Evolutionary conservation across 1,140 invertebrate genomes (phyloP).

Genomic region (Penaeus indicus): DNA sequence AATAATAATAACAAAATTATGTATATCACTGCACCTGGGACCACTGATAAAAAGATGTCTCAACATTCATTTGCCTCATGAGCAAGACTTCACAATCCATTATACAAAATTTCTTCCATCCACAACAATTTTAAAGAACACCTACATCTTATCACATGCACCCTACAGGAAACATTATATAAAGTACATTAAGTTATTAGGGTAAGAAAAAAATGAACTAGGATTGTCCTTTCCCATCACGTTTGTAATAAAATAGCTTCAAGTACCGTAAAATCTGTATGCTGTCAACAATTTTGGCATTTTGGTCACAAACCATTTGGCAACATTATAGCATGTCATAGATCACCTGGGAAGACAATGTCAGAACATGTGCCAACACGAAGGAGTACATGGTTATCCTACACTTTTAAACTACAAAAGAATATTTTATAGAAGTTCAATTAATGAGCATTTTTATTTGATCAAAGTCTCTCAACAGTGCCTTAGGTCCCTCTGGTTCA

Average conservation of each 20-base stretch:
- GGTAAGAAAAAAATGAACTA: conserved; percentile 45
- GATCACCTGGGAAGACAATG: conserved; percentile 43
- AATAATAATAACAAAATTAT: too few species aligned
- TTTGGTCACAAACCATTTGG: conserved; percentile 46
- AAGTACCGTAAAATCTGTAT: conserved; percentile 18
- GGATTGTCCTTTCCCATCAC: conserved; percentile 54
- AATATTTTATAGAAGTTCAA: conserved; percentile 8
- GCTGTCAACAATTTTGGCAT: conserved; percentile 40
- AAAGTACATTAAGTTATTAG: conserved; percentile 58
- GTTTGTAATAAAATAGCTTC: conserved; percentile 36
- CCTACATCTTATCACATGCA: conserved; percentile 57
- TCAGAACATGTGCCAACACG: conserved; percentile 36
- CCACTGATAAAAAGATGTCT: neutral
- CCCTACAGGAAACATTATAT: conserved; percentile 49
- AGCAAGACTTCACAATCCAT: conserved; percentile 3
- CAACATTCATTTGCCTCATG: conserved; percentile 9
- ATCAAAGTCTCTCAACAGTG: conserved; percentile 9
- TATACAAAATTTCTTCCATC: conserved; percentile 36
- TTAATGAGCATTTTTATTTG: conserved; percentile 45
- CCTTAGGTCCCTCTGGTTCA: neutral
- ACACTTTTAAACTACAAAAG: conserved; percentile 42
- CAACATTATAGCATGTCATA: conserved; percentile 38
- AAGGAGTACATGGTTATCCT: conserved; percentile 17
- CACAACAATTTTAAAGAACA: conserved; percentile 51
- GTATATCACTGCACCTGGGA: too few species aligned